Conservation (phyloP, 2,113 vertebrate genomes). For the Felis catus region F.catus_Fca126_mat1.0 CM031411.1:22338001-22338500, state of each 20-base stretch:
- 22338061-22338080: conserved; percentile 49
- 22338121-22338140: conserved; percentile 44
- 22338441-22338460: not conserved
- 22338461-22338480: not conserved
- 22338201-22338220: conserved; percentile 40
- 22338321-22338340: conserved; percentile 1
- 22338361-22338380: not conserved
- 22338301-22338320: not conserved
- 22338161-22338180: conserved; percentile 28
- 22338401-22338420: not conserved
- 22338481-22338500: not conserved
- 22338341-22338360: not conserved
- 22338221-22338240: conserved; percentile 35
- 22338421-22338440: not conserved
- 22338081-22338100: conserved; percentile 18
- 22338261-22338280: not conserved
- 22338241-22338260: not conserved
- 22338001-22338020: conserved; percentile 56
- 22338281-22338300: conserved; percentile 3
- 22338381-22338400: not conserved
- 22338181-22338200: conserved; percentile 47
- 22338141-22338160: conserved; percentile 57
- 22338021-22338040: conserved; percentile 51
- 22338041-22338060: conserved; percentile 56
- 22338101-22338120: conserved; percentile 52